Evolutionary conservation across 2,113 vertebrate genomes (phyloP).

Genomic region (Pachyramphus minor): DNA sequence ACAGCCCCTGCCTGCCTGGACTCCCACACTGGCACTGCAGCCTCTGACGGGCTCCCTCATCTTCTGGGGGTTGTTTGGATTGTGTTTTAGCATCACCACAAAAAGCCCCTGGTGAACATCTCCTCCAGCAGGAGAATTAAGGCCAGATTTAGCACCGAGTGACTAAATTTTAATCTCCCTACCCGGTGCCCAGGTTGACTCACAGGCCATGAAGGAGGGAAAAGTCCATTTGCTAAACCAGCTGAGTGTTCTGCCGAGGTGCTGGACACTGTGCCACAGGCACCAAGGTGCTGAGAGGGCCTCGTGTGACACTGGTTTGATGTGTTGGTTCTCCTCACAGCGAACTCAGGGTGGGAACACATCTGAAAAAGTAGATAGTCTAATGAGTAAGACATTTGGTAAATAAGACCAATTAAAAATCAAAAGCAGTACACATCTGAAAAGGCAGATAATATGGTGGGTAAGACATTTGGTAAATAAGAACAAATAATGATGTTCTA

Average conservation of each 20-base stretch:
- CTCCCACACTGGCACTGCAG: neutral
- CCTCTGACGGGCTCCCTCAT: neutral
- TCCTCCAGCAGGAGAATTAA: neutral
- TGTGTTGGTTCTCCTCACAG: neutral
- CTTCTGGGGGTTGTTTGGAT: neutral
- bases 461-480: constrained; percentile 77
- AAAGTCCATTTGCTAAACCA: neutral
- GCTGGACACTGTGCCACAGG: neutral
- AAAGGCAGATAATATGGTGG: constrained; percentile 74
- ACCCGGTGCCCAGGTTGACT: neutral
- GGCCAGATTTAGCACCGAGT: neutral
- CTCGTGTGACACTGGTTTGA: neutral
- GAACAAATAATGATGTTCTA: constrained; percentile 59
- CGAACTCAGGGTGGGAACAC: constrained; percentile 28
- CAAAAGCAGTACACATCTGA: constrained; percentile 70
- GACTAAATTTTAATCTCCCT: neutral
- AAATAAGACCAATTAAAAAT: constrained; percentile 77
- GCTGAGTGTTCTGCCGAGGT: neutral
- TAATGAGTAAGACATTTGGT: constrained; percentile 74
- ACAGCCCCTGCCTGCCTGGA: neutral
- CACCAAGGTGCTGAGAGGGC: neutral
- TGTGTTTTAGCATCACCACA: neutral
- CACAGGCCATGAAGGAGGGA: neutral
- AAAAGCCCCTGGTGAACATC: neutral
- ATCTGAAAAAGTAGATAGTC: constrained; percentile 74